Conservation (phyloP, 1,140 invertebrate genomes). For the Augochlora pura region DNA sequence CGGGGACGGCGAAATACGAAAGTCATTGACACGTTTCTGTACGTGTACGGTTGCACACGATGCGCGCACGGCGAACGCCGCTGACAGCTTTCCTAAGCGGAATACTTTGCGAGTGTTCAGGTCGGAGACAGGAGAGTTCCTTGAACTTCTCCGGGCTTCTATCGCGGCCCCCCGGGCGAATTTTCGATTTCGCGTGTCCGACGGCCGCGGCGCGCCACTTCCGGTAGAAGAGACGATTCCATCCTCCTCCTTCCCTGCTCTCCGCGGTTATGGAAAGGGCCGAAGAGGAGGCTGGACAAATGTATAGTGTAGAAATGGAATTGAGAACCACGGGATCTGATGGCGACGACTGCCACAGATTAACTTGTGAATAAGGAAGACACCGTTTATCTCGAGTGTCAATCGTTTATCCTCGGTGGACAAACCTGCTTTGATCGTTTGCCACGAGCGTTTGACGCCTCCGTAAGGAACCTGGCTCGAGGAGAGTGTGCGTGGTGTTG, state of each 20-base stretch:
- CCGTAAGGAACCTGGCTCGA: no score
- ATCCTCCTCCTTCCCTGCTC: no score
- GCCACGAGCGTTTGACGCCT: no score
- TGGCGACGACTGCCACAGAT: not conserved
- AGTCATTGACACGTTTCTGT: slow-evolving; percentile 57
- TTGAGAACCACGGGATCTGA: not conserved
- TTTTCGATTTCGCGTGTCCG: slow-evolving; percentile 1
- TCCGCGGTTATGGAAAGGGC: no score
- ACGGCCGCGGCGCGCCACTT: not conserved
- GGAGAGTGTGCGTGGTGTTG: no score
- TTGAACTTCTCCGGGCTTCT: not conserved
- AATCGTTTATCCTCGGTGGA: not conserved
- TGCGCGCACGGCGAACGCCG: slow-evolving; percentile 20
- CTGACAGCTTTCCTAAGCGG: slow-evolving; percentile 24
- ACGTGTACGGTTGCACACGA: not conserved
- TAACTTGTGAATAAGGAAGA: not conserved
- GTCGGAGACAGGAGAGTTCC: slow-evolving; percentile 27
- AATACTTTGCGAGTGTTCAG: slow-evolving; percentile 32
- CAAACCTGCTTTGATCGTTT: no score
- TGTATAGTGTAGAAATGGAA: no score
- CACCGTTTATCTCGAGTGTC: not conserved
- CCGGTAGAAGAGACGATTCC: not conserved
- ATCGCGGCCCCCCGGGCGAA: not conserved
- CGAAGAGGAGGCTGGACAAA: no score
- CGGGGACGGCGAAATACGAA: slow-evolving; percentile 55